Base-by-base conservation (phyloP, 2,797 vertebrate species). In the Myotis pilosus region DNA sequence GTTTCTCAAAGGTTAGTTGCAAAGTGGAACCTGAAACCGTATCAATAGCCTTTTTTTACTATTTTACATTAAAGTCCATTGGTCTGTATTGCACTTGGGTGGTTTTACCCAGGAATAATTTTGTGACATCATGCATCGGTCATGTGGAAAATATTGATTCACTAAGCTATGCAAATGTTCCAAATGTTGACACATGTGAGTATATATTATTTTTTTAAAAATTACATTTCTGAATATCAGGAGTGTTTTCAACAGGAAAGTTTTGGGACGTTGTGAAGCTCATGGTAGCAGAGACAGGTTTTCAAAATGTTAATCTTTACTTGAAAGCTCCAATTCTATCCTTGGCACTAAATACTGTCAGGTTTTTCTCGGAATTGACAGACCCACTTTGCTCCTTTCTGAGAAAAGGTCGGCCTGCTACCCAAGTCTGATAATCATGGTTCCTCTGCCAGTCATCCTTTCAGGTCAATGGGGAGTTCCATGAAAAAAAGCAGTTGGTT, bases 271-370 rank as follows among this genome's bases (percentile, higher is more conserved):
- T 60, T 83, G 8, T 78, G 60, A 94, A 88, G 15, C 57, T 91
- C n/a, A 74, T 41, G 41, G 60, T 60, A 53, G 83, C 78, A 88
- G 12, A 92, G 36, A 86, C 2, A 87, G 30, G 71, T 92, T 88
- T 87, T 92, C 86, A 92, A 69, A 91, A 80, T 95, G 92, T 57
- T 36, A 44, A 60, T 87, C 90, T 92, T 93, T 41, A 75, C 51
- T 90, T 94, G 78, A 90, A 93, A 91, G 51, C 15, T 89, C n/a
- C 6, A 83, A 25, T 53, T 80, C 23, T 92, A 38, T 76, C 71
- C 47, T 20, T 62, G 41, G 33, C 66, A 76, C 53, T 13, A 88
- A 87, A 90, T 64, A 53, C 38, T 86, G 30, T 86, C 74, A 78
- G 62, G 53, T 51, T 92, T 88, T 84, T 64, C 66, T 85, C 64